These are phyloP conservation scores for Eumacrocentrus americanus DNA, from an alignment of 2,888 invertebrate genomes.

Conservation along the genomic window DNA sequence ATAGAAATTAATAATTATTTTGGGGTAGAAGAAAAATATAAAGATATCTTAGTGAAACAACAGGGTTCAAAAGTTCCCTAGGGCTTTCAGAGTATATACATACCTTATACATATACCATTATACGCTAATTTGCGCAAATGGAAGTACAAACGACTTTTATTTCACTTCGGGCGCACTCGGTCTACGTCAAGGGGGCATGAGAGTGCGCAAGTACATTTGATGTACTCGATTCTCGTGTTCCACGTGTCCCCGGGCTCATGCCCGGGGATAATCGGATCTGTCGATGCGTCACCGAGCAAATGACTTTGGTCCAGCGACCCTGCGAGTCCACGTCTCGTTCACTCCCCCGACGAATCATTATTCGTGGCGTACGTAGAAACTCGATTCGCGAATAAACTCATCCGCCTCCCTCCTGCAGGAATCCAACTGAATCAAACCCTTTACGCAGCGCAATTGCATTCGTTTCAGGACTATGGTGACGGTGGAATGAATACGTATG, in stretches of 20 bases:
- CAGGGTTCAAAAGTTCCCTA: too few relatives aligned
- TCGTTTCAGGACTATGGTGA: background rate
- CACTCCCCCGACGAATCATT: constrained; percentile 20
- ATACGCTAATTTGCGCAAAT: constrained; percentile 15
- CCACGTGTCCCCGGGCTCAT: constrained; percentile 21
- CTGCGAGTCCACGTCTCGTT: constrained; percentile 5
- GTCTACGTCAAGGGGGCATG: background rate
- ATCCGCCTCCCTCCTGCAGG: constrained; percentile 11
- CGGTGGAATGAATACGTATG: background rate
- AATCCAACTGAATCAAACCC: constrained; percentile 17
- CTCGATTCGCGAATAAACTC: constrained; percentile 17
- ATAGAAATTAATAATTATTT: too few relatives aligned
- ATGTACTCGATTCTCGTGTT: constrained; percentile 1
- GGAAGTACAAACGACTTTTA: constrained; percentile 23
- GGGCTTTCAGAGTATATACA: too few relatives aligned
- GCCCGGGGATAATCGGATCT: constrained; percentile 33
- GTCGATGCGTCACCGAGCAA: constrained; percentile 35
- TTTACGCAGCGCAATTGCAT: constrained; percentile 12
- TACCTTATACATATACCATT: background rate
- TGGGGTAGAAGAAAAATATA: too few relatives aligned
- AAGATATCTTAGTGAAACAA: too few relatives aligned
- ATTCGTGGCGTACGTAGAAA: constrained; percentile 25
- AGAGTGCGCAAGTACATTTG: constrained; percentile 1
- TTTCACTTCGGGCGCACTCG: constrained; percentile 10
- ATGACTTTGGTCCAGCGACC: constrained; percentile 23